phyloP scores from a whole-genome alignment of 2,113 vertebrate species.

The Hirundichthys speculiger region DNA sequence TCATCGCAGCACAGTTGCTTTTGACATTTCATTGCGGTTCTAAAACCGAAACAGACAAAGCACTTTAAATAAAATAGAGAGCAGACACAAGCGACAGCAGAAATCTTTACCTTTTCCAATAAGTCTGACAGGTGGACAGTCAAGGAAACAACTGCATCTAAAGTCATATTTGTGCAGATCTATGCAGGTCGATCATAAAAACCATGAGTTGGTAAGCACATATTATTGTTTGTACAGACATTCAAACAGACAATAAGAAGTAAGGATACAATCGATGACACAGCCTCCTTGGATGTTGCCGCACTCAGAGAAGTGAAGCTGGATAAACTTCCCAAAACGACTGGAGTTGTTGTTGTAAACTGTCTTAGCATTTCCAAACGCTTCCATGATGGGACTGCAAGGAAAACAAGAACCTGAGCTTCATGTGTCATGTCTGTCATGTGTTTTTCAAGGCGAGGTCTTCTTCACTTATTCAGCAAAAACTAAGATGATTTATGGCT shows the following conservation, averaged over 20 bases:
- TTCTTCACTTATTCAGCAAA: no score
- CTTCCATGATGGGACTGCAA: conserved; percentile 90
- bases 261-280: conserved; percentile 93
- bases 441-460: no score
- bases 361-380: conserved; percentile 92
- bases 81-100: background rate
- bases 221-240: background rate
- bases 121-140: conserved; percentile 74
- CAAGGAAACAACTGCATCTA: conserved; percentile 57
- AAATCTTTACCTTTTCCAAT: conserved; percentile 80
- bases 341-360: conserved; percentile 96
- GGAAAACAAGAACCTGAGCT: conserved; percentile 13
- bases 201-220: no score
- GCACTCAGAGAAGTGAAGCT: conserved; percentile 90
- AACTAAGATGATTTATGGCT: no score
- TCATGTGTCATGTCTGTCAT: background rate
- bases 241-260: background rate
- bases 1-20: conserved; percentile 11
- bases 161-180: background rate
- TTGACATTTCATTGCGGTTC: conserved; percentile 19
- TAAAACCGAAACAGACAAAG: conserved; percentile 6
- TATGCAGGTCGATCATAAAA: no score
- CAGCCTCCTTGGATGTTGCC: conserved; percentile 93
- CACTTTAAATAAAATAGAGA: background rate
- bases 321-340: conserved; percentile 93